Percentiles rank a stretch among this genome's conserved stretches.
Conservation (phyloP, 2,888 invertebrate genomes). For the Drosophila pegasa region DNA sequence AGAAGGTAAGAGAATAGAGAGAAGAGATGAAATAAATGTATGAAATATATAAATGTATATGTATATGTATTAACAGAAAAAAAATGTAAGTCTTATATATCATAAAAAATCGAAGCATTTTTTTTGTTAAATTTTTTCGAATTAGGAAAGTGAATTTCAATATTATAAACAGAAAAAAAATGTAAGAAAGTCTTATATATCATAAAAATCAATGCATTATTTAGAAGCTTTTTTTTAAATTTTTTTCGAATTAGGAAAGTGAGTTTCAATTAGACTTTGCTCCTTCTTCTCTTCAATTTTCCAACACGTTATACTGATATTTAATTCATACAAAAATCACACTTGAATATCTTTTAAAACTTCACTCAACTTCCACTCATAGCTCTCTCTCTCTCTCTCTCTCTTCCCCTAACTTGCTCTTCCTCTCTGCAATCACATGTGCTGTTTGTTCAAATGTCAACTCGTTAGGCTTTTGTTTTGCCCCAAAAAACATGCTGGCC, state of each 20-base stretch:
- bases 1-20: neutral
- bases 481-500: conserved; percentile 46
- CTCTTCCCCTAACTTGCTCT: neutral
- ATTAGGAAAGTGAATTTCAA: too few relatives aligned
- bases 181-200: too few relatives aligned
- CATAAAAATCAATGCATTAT: too few relatives aligned
- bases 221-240: too few relatives aligned
- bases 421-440: conserved; percentile 31
- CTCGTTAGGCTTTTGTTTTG: conserved; percentile 57
- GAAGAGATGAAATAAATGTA: neutral
- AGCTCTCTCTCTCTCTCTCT: too few relatives aligned
- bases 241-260: too few relatives aligned
- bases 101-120: too few relatives aligned
- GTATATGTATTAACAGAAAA: neutral
- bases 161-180: too few relatives aligned
- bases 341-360: neutral
- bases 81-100: too few relatives aligned
- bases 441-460: conserved; percentile 52
- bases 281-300: too few relatives aligned
- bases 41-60: neutral
- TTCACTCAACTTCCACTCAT: neutral
- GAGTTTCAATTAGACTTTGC: too few relatives aligned
- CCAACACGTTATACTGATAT: neutral
- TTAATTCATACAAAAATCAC: neutral
- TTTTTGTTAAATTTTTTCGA: too few relatives aligned